A percentile compares a stretch with the other conserved stretches of the same genome.
These are phyloP conservation scores for Psylliodes chrysocephalus DNA, from an alignment of 2,888 invertebrate genomes.

Conservation along the genomic window DNA sequence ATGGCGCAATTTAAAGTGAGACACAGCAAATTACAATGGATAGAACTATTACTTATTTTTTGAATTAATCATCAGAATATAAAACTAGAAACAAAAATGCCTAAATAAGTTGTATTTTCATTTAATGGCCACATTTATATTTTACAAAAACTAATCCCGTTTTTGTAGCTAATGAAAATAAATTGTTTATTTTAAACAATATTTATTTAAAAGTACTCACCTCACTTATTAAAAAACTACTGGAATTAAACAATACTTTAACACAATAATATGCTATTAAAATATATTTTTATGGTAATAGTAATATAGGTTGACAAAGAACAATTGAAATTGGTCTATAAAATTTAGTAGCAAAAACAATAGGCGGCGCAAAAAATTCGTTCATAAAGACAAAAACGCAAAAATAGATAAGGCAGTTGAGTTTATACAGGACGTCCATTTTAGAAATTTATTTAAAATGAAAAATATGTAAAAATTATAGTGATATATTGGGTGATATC, in stretches of 20 bases:
- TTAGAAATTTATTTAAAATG: not conserved
- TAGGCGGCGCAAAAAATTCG: slow-evolving; percentile 2
- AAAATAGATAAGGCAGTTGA: not conserved
- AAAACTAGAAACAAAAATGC: no score
- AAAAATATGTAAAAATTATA: no score
- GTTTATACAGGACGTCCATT: no score
- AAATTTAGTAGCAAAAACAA: not conserved
- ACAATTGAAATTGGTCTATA: slow-evolving; percentile 11
- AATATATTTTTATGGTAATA: slow-evolving; percentile 4
- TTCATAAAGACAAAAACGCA: not conserved
- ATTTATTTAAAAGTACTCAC: not conserved
- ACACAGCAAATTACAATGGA: no score
- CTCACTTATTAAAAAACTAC: not conserved
- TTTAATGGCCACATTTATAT: no score
- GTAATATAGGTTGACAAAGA: not conserved
- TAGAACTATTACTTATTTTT: no score
- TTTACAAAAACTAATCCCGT: no score
- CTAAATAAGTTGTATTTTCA: no score
- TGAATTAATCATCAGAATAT: no score
- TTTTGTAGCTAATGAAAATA: not conserved
- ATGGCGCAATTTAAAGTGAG: no score
- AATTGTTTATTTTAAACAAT: no score
- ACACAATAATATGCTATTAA: not conserved
- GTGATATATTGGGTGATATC: no score
- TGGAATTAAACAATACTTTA: slow-evolving; percentile 3